A percentile compares a stretch with the other conserved stretches of the same genome.
phyloP scores from a whole-genome alignment of 92 coral and sea anemone species.

The Diadumene lineata region DNA sequence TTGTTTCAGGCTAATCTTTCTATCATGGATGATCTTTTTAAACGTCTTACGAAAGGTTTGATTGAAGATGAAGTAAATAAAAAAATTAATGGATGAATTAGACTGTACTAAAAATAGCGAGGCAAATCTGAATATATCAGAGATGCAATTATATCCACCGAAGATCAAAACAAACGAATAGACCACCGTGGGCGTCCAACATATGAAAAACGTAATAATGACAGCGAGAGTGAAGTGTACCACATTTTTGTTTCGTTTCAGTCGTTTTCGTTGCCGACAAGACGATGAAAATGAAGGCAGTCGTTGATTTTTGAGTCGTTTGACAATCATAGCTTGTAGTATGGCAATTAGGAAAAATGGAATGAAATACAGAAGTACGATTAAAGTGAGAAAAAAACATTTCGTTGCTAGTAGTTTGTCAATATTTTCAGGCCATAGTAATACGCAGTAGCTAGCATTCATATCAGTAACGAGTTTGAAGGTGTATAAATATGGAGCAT shows the following conservation, averaged over 20 bases:
- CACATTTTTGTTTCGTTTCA: slow-evolving; percentile 47
- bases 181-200: slow-evolving; percentile 65
- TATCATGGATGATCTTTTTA: slow-evolving; percentile 18
- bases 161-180: slow-evolving; percentile 43
- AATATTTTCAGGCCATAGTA: slow-evolving; percentile 49
- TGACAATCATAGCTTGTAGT: slow-evolving; percentile 53
- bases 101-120: slow-evolving; percentile 63
- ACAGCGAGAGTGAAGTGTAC: slow-evolving; percentile 56
- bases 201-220: slow-evolving; percentile 55
- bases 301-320: slow-evolving; percentile 37
- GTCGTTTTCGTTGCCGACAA: slow-evolving; percentile 42
- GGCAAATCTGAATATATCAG: slow-evolving; percentile 54
- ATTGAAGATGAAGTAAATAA: slow-evolving; percentile 59
- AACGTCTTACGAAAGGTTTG: slow-evolving; percentile 44
- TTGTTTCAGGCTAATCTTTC: slow-evolving; percentile 10
- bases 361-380: slow-evolving; percentile 46
- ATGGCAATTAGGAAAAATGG: slow-evolving; percentile 43
- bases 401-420: slow-evolving; percentile 31
- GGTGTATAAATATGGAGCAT: slow-evolving; percentile 58
- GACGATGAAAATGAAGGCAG: slow-evolving; percentile 50
- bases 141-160: slow-evolving; percentile 27
- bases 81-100: slow-evolving; percentile 54
- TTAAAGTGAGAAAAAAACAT: slow-evolving; percentile 41
- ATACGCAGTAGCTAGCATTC: slow-evolving; percentile 39
- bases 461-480: slow-evolving; percentile 34